A percentile compares a stretch with the other conserved stretches of the same genome.
phyloP scores from a whole-genome alignment of 2,113 vertebrate genomes.

The Xiphophorus couchianus region DNA sequence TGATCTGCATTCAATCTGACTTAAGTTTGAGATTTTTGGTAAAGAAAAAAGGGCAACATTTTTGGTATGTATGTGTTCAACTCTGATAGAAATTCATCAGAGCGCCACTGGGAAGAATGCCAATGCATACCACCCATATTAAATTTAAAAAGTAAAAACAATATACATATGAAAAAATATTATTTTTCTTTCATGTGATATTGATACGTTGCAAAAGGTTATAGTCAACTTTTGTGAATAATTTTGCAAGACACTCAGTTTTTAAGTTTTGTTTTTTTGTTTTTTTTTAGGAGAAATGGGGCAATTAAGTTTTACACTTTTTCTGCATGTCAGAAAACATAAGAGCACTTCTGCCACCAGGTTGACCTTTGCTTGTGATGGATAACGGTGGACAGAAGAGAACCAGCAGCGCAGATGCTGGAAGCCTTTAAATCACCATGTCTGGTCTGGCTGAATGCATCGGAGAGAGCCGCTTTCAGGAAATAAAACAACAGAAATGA shows the following conservation, averaged over 20 bases:
- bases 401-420: conserved; percentile 49
- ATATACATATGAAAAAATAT: too few species aligned
- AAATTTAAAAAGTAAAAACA: too few species aligned
- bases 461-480: conserved; percentile 8
- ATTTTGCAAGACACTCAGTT: not conserved
- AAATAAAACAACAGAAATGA: conserved; percentile 7
- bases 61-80: too few species aligned
- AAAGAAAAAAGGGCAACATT: too few species aligned
- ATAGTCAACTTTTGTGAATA: not conserved
- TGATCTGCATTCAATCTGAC: too few species aligned
- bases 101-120: too few species aligned
- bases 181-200: too few species aligned
- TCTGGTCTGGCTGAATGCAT: conserved; percentile 25
- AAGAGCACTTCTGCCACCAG: conserved; percentile 42
- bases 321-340: conserved; percentile 9
- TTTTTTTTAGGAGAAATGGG: too few species aligned
- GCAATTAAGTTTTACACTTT: conserved; percentile 1
- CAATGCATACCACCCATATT: too few species aligned
- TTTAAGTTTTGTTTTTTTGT: not conserved
- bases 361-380: conserved; percentile 45
- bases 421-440: conserved; percentile 47
- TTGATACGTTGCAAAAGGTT: not conserved
- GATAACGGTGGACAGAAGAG: conserved; percentile 41
- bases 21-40: too few species aligned
- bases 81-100: too few species aligned